Evolutionary conservation across 2,888 invertebrate species (phyloP).

Genomic region (Chymomyza fuscimana): DNA sequence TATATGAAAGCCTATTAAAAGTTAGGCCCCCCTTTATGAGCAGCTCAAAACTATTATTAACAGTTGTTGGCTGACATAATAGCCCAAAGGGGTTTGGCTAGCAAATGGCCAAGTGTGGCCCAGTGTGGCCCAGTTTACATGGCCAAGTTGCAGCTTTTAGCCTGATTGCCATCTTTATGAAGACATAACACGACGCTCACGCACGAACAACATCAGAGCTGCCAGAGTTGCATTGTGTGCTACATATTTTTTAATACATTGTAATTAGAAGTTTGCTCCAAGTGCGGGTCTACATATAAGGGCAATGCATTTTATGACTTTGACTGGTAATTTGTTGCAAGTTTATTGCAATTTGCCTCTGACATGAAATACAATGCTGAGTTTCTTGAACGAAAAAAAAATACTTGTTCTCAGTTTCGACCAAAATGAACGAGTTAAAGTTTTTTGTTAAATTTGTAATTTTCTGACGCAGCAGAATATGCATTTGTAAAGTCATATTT

Average conservation of each 20-base stretch:
- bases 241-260: slow-evolving; percentile 30
- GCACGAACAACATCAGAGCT: not conserved
- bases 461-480: not conserved
- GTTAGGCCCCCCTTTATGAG: slow-evolving; percentile 9
- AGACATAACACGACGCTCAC: slow-evolving; percentile 63
- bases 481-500: no score
- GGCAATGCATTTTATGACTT: slow-evolving; percentile 43
- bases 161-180: slow-evolving; percentile 61
- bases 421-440: not conserved
- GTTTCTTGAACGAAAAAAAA: not conserved
- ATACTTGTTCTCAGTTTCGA: not conserved
- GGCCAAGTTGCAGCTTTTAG: slow-evolving; percentile 44
- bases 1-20: slow-evolving; percentile 23
- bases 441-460: not conserved
- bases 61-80: slow-evolving; percentile 16
- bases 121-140: slow-evolving; percentile 69
- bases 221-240: not conserved
- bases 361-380: slow-evolving; percentile 40
- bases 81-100: slow-evolving; percentile 16
- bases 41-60: slow-evolving; percentile 52
- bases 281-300: slow-evolving; percentile 10
- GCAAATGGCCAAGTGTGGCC: slow-evolving; percentile 59
- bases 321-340: slow-evolving; percentile 55
- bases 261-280: slow-evolving; percentile 60
- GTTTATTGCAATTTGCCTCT: slow-evolving; percentile 45